These are phyloP conservation scores for Drosophila prosaltans DNA, from an alignment of 1,140 invertebrate genomes.

Conservation along the genomic window DNA sequence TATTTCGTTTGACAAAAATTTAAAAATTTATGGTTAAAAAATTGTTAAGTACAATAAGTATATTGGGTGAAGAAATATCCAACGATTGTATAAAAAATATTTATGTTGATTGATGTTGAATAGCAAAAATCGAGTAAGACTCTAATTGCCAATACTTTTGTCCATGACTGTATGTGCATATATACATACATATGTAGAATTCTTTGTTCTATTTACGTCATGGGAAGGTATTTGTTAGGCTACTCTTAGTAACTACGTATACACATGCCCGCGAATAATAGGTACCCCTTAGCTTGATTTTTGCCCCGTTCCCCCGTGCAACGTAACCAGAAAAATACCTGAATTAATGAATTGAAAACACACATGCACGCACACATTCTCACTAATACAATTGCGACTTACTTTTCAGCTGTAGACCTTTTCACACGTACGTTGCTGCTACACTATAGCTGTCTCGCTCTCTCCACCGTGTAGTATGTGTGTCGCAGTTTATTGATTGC, in stretches of 20 bases:
- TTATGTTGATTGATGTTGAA: too few species aligned
- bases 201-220: slow-evolving; percentile 58
- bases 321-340: slow-evolving; percentile 39
- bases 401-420: slow-evolving; percentile 81
- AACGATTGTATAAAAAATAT: too few species aligned
- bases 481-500: slow-evolving; percentile 74
- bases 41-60: too few species aligned
- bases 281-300: background rate
- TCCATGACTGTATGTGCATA: too few species aligned
- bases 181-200: background rate
- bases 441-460: slow-evolving; percentile 45
- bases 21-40: too few species aligned
- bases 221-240: slow-evolving; percentile 50
- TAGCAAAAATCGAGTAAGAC: too few species aligned
- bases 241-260: slow-evolving; percentile 13
- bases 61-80: too few species aligned
- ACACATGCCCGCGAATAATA: background rate
- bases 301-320: background rate
- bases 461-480: slow-evolving; percentile 50
- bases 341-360: slow-evolving; percentile 54
- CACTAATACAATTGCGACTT: slow-evolving; percentile 66
- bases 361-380: slow-evolving; percentile 11
- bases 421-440: slow-evolving; percentile 62
- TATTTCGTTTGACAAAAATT: too few species aligned
- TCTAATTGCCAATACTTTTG: too few species aligned